phyloP scores from a whole-genome alignment of 2,113 vertebrate genomes.

The Apaloderma vittatum region DNA sequence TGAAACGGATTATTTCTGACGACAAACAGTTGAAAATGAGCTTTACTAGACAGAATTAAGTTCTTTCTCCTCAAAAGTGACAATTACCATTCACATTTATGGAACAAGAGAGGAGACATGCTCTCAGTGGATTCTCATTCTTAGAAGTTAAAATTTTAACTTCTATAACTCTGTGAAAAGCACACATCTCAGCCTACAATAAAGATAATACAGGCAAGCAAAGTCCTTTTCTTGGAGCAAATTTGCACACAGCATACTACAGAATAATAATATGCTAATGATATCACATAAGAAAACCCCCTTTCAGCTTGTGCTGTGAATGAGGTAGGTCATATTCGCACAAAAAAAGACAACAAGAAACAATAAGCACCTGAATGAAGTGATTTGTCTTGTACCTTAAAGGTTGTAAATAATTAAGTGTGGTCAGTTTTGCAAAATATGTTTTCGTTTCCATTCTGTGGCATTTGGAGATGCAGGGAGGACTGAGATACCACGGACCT shows the following conservation, averaged over 20 bases:
- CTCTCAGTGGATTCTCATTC: not conserved
- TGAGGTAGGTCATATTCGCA: not conserved
- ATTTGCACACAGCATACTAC: not conserved
- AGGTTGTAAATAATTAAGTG: not conserved
- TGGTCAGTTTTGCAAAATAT: not conserved
- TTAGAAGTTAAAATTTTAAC: not conserved
- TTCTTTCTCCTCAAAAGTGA: not conserved
- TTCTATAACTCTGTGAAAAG: not conserved
- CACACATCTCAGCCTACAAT: accelerated
- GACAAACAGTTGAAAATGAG: not conserved
- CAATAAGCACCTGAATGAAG: not conserved
- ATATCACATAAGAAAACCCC: not conserved
- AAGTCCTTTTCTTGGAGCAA: not conserved
- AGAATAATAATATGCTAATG: not conserved
- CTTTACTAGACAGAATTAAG: not conserved
- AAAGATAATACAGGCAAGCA: not conserved
- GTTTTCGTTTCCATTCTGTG: not conserved
- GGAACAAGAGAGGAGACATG: not conserved
- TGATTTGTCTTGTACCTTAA: not conserved
- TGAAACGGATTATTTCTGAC: not conserved
- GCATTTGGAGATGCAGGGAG: not conserved
- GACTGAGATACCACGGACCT: not conserved
- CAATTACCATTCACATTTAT: not conserved
- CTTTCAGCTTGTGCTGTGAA: not conserved
- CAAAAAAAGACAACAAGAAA: not conserved